These are phyloP conservation scores for Nemotelus pantherinus DNA, from an alignment of 2,888 invertebrate genomes.

Conservation along the genomic window DNA sequence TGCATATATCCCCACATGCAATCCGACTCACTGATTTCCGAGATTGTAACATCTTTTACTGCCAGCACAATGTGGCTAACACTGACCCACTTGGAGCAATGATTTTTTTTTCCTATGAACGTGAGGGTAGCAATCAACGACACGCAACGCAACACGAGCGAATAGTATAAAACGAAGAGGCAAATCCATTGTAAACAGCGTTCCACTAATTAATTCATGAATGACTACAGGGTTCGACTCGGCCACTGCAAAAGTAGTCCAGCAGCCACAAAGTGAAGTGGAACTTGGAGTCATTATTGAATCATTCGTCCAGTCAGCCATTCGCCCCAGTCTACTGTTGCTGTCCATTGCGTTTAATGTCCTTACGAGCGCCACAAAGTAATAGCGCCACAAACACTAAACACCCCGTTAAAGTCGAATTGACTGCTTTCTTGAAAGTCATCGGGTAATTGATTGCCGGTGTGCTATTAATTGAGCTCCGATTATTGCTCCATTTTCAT, in stretches of 20 bases:
- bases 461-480: slow-evolving; percentile 41
- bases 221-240: slow-evolving; percentile 21
- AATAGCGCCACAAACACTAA: neutral
- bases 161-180: neutral
- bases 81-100: neutral
- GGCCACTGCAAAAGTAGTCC: slow-evolving; percentile 19
- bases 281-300: neutral
- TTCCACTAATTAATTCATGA: slow-evolving; percentile 46
- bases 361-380: neutral
- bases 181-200: neutral
- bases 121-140: slow-evolving; percentile 11
- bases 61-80: neutral
- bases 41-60: no score
- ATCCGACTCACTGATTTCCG: no score
- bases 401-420: slow-evolving; percentile 6
- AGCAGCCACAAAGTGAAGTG: neutral
- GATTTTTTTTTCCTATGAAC: neutral
- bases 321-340: neutral
- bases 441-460: slow-evolving; percentile 39
- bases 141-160: slow-evolving; percentile 32
- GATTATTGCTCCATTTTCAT: slow-evolving; percentile 38
- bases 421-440: slow-evolving; percentile 40
- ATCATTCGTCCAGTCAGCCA: neutral
- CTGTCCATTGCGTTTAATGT: neutral
- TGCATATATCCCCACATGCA: no score